Evolutionary conservation across 2,797 vertebrate genomes (phyloP).

Genomic region (Spondyliosoma cantharus): DNA sequence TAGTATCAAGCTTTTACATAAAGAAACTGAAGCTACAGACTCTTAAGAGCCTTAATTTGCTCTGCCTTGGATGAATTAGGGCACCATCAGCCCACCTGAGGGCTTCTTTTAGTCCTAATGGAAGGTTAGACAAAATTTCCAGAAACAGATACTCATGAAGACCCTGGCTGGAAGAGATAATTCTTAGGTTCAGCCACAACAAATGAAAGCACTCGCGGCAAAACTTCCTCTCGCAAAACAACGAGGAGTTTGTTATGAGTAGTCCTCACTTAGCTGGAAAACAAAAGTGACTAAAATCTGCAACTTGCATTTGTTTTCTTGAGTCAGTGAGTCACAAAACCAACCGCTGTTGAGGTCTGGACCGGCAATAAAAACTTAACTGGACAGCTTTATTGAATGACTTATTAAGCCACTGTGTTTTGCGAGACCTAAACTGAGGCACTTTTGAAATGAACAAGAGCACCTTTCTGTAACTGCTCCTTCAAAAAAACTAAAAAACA

Average conservation of each 20-base stretch:
- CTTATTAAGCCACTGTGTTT: slow-evolving; percentile 75
- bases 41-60: slow-evolving; percentile 27
- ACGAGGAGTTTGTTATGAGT: slow-evolving; percentile 7
- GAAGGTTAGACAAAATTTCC: slow-evolving; percentile 53
- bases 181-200: slow-evolving; percentile 70
- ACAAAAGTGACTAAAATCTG: slow-evolving; percentile 49
- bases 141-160: slow-evolving; percentile 56
- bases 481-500: slow-evolving; percentile 31
- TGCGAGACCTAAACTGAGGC: slow-evolving; percentile 63
- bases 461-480: slow-evolving; percentile 63
- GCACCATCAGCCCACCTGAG: slow-evolving; percentile 57
- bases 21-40: slow-evolving; percentile 5
- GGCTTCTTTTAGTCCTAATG: slow-evolving; percentile 45
- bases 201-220: slow-evolving; percentile 35
- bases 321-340: slow-evolving; percentile 47
- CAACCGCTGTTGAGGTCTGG: slow-evolving; percentile 56
- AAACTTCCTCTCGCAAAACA: slow-evolving; percentile 38
- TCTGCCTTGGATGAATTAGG: slow-evolving; percentile 44
- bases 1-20: not conserved
- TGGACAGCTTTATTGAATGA: slow-evolving; percentile 78
- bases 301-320: slow-evolving; percentile 38
- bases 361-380: slow-evolving; percentile 72
- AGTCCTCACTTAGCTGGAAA: slow-evolving; percentile 1
- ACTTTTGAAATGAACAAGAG: slow-evolving; percentile 75
- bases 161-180: slow-evolving; percentile 70